A percentile compares a stretch with the other conserved stretches of the same genome.
Conservation (phyloP, 92 coral and sea anemone species). For the Parazoanthus atlanticus region DNA sequence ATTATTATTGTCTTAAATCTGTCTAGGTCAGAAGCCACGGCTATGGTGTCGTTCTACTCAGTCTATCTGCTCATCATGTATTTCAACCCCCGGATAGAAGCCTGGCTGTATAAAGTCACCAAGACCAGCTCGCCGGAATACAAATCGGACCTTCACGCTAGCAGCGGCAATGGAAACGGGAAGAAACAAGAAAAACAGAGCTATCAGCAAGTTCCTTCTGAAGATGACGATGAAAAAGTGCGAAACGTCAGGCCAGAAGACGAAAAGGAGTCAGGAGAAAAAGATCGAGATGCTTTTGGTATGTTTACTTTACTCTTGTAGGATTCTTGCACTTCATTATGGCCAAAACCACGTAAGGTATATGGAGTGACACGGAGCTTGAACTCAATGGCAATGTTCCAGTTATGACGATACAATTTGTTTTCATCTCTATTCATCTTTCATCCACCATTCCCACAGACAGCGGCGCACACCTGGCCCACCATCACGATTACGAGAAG, state of each 20-base stretch:
- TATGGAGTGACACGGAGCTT: no score
- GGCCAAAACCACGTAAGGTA: no score
- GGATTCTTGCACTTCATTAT: no score
- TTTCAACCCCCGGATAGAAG: slow-evolving; percentile 92
- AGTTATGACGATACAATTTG: no score
- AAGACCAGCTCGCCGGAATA: slow-evolving; percentile 85
- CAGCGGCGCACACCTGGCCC: slow-evolving; percentile 80
- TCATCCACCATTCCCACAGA: slow-evolving; percentile 32
- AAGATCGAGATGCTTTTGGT: background rate
- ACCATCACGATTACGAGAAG: slow-evolving; percentile 84
- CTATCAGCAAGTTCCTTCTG: slow-evolving; percentile 27
- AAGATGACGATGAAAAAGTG: slow-evolving; percentile 14
- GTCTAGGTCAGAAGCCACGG: slow-evolving; percentile 95
- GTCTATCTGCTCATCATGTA: slow-evolving; percentile 93
- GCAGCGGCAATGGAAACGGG: slow-evolving; percentile 36
- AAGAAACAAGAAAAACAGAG: background rate
- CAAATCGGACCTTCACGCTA: slow-evolving; percentile 83
- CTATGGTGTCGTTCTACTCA: slow-evolving; percentile 94
- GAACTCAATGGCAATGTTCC: no score
- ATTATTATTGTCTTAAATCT: background rate
- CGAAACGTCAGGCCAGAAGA: background rate
- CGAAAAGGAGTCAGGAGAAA: slow-evolving; percentile 12
- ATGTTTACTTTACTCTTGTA: background rate
- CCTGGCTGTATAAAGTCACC: slow-evolving; percentile 80
- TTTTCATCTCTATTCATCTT: background rate